Evolutionary conservation across 2,113 vertebrate species (phyloP).

Genomic region (Capra hircus): DNA sequence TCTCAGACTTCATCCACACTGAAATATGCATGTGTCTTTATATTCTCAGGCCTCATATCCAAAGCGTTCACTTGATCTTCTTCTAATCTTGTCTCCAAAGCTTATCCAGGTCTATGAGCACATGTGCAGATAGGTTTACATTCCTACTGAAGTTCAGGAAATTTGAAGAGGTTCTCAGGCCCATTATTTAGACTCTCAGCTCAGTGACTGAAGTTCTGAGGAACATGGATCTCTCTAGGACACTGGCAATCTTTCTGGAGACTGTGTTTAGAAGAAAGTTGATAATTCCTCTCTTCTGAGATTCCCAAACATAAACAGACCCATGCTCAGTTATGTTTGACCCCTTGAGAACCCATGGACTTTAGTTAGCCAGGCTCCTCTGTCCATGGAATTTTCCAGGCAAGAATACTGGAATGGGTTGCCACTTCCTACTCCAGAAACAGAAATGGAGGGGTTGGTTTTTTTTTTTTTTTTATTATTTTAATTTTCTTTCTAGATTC

Average conservation of each 20-base stretch:
- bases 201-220: background rate
- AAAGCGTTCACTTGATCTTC: background rate
- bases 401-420: background rate
- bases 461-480: fast-evolving
- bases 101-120: background rate
- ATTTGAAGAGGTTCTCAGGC: background rate
- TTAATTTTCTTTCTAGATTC: background rate
- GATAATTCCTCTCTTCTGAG: background rate
- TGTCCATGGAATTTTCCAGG: background rate
- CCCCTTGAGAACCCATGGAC: background rate
- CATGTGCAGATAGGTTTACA: background rate
- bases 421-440: background rate
- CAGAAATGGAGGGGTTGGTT: background rate
- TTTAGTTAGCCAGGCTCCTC: background rate
- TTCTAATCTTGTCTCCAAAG: background rate
- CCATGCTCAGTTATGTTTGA: background rate
- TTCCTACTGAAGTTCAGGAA: background rate
- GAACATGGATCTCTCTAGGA: background rate
- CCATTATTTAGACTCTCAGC: background rate
- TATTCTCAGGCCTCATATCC: background rate
- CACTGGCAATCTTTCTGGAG: background rate
- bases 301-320: background rate
- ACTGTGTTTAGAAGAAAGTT: background rate
- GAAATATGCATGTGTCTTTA: fast-evolving
- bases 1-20: background rate